Evolutionary conservation across 2,888 invertebrate genomes (phyloP).

Genomic region (Drosophila monieri): DNA sequence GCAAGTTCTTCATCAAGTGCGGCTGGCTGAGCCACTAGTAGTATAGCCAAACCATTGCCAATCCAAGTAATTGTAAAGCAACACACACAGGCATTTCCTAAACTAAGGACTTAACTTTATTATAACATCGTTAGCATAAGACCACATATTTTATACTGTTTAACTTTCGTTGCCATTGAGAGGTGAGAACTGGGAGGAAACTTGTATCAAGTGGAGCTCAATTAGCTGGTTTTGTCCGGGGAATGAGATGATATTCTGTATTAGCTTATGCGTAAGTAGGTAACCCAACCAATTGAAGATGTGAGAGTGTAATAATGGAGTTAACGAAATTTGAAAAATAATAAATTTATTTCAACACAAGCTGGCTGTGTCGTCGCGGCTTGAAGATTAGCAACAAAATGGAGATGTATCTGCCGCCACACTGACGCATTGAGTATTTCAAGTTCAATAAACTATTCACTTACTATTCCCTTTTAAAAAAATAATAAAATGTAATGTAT

Average conservation of each 20-base stretch:
- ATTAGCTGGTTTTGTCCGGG: slow-evolving; percentile 23
- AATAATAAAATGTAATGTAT: not conserved
- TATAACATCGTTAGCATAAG: slow-evolving; percentile 50
- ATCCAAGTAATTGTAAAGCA: slow-evolving; percentile 9
- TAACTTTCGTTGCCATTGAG: slow-evolving; percentile 37
- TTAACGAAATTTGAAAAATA: slow-evolving; percentile 28
- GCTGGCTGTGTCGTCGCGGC: slow-evolving; percentile 14
- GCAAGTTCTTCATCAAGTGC: slow-evolving; percentile 84
- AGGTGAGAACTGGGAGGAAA: slow-evolving; percentile 37
- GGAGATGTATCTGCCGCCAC: not conserved
- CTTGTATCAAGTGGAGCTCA: slow-evolving; percentile 66
- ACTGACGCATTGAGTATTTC: slow-evolving; percentile 22
- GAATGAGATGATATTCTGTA: slow-evolving; percentile 27
- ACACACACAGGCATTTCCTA: slow-evolving; percentile 34
- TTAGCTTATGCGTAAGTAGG: slow-evolving; percentile 47
- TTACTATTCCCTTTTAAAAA: not conserved
- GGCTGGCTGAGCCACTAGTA: slow-evolving; percentile 83
- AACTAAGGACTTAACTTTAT: slow-evolving; percentile 62
- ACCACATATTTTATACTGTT: slow-evolving; percentile 38
- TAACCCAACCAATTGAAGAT: slow-evolving; percentile 35
- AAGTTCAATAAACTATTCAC: not conserved
- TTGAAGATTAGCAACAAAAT: not conserved
- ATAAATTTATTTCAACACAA: slow-evolving; percentile 30
- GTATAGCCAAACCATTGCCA: slow-evolving; percentile 7
- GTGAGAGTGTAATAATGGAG: slow-evolving; percentile 22